Conservation (phyloP, 2,888 invertebrate genomes). For the Acrobasis suavella region DNA sequence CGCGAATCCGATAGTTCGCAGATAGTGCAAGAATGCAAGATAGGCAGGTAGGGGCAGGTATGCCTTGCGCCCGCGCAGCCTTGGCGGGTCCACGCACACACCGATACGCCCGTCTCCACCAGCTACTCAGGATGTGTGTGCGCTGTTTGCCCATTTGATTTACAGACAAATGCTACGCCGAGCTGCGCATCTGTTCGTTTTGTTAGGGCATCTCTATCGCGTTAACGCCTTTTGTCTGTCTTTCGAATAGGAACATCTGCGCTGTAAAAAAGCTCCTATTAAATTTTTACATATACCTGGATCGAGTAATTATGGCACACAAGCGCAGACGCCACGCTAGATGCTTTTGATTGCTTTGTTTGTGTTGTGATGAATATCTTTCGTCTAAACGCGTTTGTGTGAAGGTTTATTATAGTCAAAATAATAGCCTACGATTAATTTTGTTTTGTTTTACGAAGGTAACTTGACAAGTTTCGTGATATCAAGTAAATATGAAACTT, state of each 20-base stretch:
- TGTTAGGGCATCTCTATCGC: constrained; percentile 63
- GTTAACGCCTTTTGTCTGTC: constrained; percentile 71
- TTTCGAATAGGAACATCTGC: constrained; percentile 64
- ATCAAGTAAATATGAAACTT: constrained; percentile 20
- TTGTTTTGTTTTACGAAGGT: constrained; percentile 30
- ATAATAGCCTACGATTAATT: constrained; percentile 37
- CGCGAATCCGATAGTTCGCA: constrained; percentile 59
- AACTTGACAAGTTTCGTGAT: constrained; percentile 23
- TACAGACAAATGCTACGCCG: constrained; percentile 72
- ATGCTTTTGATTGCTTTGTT: constrained; percentile 53
- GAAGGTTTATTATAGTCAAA: constrained; percentile 39
- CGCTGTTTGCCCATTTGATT: constrained; percentile 75
- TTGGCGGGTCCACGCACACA: constrained; percentile 50
- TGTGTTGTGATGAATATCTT: constrained; percentile 48
- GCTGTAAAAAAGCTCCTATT: constrained; percentile 56
- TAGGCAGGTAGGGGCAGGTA: constrained; percentile 70
- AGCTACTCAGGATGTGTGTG: constrained; percentile 46
- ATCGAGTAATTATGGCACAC: constrained; percentile 52
- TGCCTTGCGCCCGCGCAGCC: constrained; percentile 47
- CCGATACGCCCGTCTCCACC: constrained; percentile 33
- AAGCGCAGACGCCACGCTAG: constrained; percentile 38
- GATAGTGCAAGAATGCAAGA: constrained; percentile 74
- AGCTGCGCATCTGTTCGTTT: constrained; percentile 72
- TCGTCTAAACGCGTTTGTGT: constrained; percentile 35
- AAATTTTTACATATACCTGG: constrained; percentile 51